phyloP scores from a whole-genome alignment of 2,888 invertebrate species.

The Carterocephalus palaemon region DNA sequence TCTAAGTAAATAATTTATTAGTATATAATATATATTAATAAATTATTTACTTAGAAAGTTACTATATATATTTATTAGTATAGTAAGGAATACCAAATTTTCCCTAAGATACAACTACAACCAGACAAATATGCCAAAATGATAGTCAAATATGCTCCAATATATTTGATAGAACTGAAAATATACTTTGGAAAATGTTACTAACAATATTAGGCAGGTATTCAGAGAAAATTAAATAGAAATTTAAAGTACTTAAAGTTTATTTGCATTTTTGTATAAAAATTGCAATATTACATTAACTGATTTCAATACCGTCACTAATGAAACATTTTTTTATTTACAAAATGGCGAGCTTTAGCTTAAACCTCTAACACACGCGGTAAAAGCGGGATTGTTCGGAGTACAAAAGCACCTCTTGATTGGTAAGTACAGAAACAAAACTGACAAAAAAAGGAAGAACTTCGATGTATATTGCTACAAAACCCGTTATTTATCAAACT shows the following conservation, averaged over 20 bases:
- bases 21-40: no score
- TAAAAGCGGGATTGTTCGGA: conserved; percentile 41
- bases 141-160: no score
- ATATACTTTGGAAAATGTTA: no score
- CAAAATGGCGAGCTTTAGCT: conserved; percentile 65
- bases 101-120: no score
- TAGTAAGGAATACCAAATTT: no score
- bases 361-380: conserved; percentile 38
- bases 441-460: conserved; percentile 62
- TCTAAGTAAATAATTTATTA: no score
- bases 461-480: conserved; percentile 56
- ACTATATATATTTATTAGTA: no score
- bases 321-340: conserved; percentile 61
- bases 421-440: conserved; percentile 68
- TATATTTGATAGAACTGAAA: no score
- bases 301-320: conserved; percentile 56
- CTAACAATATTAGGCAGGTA: no score
- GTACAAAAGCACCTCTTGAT: conserved; percentile 59
- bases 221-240: conserved; percentile 27
- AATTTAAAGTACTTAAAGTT: conserved; percentile 56
- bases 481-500: conserved; percentile 55
- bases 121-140: no score
- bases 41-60: no score
- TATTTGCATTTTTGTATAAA: conserved; percentile 77
- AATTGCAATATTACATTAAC: conserved; percentile 72